Evolutionary conservation across 2,888 invertebrate species (phyloP), one percentile per base, ranked within the genome.

Genomic region (Nemoura dubitans): DNA sequence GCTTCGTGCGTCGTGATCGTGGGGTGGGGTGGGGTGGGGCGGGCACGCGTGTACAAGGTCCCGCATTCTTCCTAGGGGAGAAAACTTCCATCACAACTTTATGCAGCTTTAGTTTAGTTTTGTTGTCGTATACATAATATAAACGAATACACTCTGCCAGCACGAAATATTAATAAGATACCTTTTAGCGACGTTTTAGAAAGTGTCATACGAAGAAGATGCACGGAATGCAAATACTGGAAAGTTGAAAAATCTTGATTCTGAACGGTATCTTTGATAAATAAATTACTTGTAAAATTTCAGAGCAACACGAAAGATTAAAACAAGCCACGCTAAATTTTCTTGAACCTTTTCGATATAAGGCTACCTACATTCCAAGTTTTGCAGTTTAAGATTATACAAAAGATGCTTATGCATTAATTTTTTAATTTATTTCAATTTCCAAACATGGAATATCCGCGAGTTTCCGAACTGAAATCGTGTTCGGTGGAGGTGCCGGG

Each of bases 31-130:
- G 59, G 59, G 78, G 25, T 2, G 16, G 28, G n/a, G 78, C 25
- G n/a, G 26, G 27, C 7, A 26, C 10, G 83, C 28, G 28, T 43
- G 83, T 21, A 10, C 76, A 27, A 14, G 28, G 21, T 27, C 43
- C 85, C 16, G 80, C 43, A 30, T 10, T 77, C 85, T 85, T 86
- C 86, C 86, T 86, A 27, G 43, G 86, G 86, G 81, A 85, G 83
- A 84, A 83, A 86, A 86, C 80, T 84, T 86, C 84, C 84, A 86
- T 86, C 86, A 77, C 77, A 86, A 86, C 83, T 83, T 83, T 28
- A 59, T 59, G 43, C 83, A 26, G 59, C 76, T 84, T 84, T 76
- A 84, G 59, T 84, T 84, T 76, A 84, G 27, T 84, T 84, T 84
- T 30, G 59, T n/a, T 29, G 81, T 81, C 81, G 81, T 81, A 16